phyloP scores from a whole-genome alignment of 1,140 invertebrate species.

The Melitaea cinxia region DNA sequence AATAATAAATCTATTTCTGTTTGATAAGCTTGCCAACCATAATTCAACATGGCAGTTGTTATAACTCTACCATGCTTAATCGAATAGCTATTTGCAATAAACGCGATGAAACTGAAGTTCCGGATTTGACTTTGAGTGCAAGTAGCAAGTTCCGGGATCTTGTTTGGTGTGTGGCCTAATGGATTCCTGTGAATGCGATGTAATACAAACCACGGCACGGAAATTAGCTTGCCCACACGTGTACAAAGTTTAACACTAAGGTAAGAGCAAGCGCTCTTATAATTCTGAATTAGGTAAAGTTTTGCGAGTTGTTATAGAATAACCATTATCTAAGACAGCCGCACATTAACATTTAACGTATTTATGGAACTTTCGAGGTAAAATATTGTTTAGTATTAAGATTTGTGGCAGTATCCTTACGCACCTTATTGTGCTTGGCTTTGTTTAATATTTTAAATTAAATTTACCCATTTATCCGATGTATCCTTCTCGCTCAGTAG shows the following conservation, averaged over 20 bases:
- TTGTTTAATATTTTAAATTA: no score
- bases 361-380: neutral
- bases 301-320: neutral
- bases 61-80: neutral
- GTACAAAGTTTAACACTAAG: constrained; percentile 9
- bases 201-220: constrained; percentile 35
- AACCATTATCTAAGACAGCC: neutral
- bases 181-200: constrained; percentile 35
- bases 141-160: constrained; percentile 41
- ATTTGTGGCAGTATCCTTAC: no score
- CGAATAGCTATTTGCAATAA: constrained; percentile 7
- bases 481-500: no score
- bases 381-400: no score
- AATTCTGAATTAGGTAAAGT: constrained; percentile 4
- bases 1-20: neutral
- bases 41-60: neutral
- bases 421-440: no score
- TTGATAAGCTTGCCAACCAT: neutral
- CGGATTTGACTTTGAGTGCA: constrained; percentile 32
- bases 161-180: constrained; percentile 42
- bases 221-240: constrained; percentile 14
- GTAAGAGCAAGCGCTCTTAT: neutral
- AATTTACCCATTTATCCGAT: no score
- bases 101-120: neutral
- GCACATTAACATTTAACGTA: neutral